Evolutionary conservation across 2,888 invertebrate genomes (phyloP), one percentile per base, ranked within the genome.

Genomic region (Cyaniris semiargus): DNA sequence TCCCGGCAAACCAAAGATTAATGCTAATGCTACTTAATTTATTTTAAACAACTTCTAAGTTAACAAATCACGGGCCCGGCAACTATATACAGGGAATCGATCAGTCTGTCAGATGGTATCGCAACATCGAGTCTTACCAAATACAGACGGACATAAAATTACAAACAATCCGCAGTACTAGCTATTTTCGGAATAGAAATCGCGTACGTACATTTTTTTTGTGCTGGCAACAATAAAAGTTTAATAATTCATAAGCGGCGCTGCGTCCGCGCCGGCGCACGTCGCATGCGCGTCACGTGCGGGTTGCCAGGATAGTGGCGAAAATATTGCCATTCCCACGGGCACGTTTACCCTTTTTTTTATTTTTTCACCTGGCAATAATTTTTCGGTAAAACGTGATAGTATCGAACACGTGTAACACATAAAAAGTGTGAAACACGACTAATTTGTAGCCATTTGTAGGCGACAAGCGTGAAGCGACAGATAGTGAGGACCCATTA

Each of bases 241-340:
- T 92, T 86, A 92, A 93, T 93, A 92, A 93, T 93, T 92, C 92
- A 93, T 93, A 92, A 91, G 91, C 27, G 80, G 84, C 82, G 84
- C 83, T 83, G 80, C 78, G 82, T 80, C 83, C 79, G 79, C 78
- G 82, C 80, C 83, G 79, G 79, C 79, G 77, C 78, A 86, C 31
- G 75, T 86, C 85, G 88, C 87, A 90, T 87, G 86, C 91, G 85
- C 81, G 81, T 91, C 92, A 91, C 91, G 91, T 90, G 90, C 90
- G 83, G 87, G 88, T 88, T 87, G 83, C 86, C 83, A 83, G 86
- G 88, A 89, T 90, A 88, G 85, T 84, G 85, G 87, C 87, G 84
- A 88, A 89, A 88, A 89, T 89, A 90, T 88, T 89, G 87, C 87
- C 86, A 89, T 92, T 93, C 93, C 90, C 93, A 92, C 92, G 91